Percentiles rank a stretch among this genome's conserved stretches.
Conservation (phyloP, 2,113 vertebrate species). For the Xiphophorus maculatus region DNA sequence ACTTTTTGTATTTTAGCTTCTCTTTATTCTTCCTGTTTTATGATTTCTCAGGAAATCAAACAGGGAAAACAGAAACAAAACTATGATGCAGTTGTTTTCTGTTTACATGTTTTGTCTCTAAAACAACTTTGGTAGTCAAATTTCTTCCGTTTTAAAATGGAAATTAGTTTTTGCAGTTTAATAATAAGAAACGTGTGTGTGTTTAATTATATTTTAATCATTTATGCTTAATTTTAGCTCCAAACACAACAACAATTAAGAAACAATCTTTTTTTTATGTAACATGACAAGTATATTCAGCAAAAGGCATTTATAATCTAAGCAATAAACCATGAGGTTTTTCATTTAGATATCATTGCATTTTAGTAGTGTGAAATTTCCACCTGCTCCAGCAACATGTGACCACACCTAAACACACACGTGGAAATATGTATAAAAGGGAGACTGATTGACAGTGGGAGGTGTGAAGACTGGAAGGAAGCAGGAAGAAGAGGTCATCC, state of each 20-base stretch:
- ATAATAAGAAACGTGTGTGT: too few species aligned
- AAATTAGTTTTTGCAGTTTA: too few species aligned
- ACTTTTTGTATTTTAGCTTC: too few species aligned
- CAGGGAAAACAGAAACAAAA: background rate
- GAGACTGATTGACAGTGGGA: background rate
- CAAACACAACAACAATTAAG: too few species aligned
- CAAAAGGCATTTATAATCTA: background rate
- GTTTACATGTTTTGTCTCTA: background rate
- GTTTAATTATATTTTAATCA: too few species aligned
- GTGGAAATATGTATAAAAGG: conserved; percentile 1
- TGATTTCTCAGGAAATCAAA: too few species aligned
- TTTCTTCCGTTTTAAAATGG: background rate
- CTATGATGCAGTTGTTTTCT: background rate
- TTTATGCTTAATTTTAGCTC: too few species aligned
- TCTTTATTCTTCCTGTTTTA: background rate
- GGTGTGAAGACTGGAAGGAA: background rate
- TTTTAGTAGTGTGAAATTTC: background rate
- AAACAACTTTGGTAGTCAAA: background rate
- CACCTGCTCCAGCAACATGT: background rate
- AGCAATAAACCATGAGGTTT: background rate
- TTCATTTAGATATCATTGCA: background rate
- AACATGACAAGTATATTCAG: background rate
- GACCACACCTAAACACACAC: conserved; percentile 21
- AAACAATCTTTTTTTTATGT: background rate
- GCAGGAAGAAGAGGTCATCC: background rate